Conservation (phyloP, 2,113 vertebrate species). For the Amazona vittata region DNA sequence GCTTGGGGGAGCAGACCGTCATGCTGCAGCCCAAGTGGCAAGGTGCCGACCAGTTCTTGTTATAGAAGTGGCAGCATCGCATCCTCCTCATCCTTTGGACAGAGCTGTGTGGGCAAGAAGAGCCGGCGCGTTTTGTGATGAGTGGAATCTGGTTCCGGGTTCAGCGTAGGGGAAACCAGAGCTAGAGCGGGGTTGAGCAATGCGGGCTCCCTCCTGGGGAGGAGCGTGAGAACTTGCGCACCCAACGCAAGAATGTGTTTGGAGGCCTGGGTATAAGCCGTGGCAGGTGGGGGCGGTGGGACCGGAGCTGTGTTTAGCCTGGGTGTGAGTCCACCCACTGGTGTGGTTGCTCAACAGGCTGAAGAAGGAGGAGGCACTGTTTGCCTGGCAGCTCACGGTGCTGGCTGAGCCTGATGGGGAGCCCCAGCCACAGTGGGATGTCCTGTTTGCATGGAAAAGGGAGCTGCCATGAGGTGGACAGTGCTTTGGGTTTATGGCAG, state of each 20-base stretch:
- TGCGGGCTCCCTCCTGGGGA: not conserved
- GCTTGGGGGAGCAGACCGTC: fast-evolving
- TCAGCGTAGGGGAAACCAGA: not conserved
- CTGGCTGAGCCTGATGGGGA: not conserved
- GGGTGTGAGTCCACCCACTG: constrained; percentile 68
- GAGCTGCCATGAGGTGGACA: not conserved
- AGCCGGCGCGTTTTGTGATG: not conserved
- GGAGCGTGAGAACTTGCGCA: constrained; percentile 38
- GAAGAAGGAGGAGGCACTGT: not conserved
- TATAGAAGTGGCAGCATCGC: fast-evolving
- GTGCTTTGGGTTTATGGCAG: not conserved
- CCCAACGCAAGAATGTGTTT: constrained; percentile 56
- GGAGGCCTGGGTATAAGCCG: not conserved
- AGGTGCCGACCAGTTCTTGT: fast-evolving
- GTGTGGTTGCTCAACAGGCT: constrained; percentile 34
- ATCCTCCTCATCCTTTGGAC: not conserved
- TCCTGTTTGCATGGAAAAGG: not conserved
- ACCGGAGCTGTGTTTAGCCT: constrained; percentile 43
- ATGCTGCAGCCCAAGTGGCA: not conserved
- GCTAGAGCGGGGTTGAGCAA: not conserved
- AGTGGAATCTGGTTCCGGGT: constrained; percentile 23
- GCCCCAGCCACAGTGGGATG: fast-evolving
- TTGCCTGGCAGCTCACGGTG: not conserved
- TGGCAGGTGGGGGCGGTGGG: not conserved
- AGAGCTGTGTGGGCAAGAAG: not conserved